Evolutionary conservation across 2,888 invertebrate species (phyloP).

Genomic region (Agrotis segetum): DNA sequence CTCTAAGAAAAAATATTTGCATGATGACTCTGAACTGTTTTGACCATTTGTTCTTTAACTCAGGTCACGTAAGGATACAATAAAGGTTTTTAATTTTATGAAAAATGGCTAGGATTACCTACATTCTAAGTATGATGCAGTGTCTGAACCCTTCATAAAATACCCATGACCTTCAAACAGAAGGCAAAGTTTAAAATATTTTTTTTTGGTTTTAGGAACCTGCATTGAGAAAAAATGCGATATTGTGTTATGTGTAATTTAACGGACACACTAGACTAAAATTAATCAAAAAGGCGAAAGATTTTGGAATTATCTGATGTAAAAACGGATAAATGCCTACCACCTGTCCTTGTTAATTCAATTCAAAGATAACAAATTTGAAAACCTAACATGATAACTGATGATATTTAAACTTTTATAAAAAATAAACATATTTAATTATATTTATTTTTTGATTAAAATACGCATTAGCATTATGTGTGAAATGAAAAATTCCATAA

Average conservation of each 20-base stretch:
- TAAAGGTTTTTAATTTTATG: too few relatives aligned
- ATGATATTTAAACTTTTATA: too few relatives aligned
- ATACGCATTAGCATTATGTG: too few relatives aligned
- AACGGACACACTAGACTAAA: not conserved
- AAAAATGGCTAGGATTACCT: not conserved
- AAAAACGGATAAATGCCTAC: too few relatives aligned
- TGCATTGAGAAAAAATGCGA: conserved; percentile 24
- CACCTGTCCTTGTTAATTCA: too few relatives aligned
- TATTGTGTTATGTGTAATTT: not conserved
- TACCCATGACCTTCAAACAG: not conserved
- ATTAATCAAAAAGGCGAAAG: not conserved
- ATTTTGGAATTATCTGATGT: not conserved
- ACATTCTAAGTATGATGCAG: not conserved
- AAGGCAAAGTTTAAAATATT: conserved; percentile 27
- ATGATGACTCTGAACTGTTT: not conserved
- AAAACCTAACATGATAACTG: too few relatives aligned
- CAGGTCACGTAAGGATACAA: not conserved
- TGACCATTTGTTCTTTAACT: not conserved
- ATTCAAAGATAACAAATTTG: too few relatives aligned
- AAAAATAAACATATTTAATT: too few relatives aligned
- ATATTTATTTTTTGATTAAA: too few relatives aligned
- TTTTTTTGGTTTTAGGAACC: conserved; percentile 22
- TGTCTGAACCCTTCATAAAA: not conserved
- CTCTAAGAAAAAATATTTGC: not conserved
- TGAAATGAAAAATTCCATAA: too few relatives aligned